Evolutionary conservation across 2,797 vertebrate genomes (phyloP).

Genomic region (Leuciscus waleckii): DNA sequence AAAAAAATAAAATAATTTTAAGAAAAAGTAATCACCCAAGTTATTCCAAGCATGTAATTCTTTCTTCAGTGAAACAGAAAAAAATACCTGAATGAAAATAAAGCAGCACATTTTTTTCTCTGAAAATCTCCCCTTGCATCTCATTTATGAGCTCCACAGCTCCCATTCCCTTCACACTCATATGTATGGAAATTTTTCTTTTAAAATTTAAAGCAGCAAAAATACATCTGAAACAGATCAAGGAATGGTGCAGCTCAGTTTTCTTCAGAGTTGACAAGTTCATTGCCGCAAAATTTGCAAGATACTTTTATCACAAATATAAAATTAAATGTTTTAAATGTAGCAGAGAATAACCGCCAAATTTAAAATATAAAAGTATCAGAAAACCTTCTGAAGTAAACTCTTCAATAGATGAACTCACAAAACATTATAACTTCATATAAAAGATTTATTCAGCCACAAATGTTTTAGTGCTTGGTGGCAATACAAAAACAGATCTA

Average conservation of each 20-base stretch:
- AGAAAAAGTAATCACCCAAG: neutral
- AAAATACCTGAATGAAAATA: neutral
- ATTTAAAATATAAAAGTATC: neutral
- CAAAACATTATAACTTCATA: constrained; percentile 4
- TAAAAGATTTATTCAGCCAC: constrained; percentile 56
- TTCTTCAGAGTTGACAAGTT: neutral
- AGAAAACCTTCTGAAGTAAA: neutral
- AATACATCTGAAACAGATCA: constrained; percentile 28
- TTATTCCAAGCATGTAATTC: neutral
- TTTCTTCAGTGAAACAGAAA: neutral
- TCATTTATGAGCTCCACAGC: constrained; percentile 13
- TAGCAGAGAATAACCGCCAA: neutral
- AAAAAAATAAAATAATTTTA: neutral
- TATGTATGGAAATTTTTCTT: neutral
- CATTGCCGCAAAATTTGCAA: neutral
- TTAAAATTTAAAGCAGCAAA: constrained; percentile 16
- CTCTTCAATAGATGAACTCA: neutral
- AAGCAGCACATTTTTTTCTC: neutral
- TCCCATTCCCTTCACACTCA: neutral
- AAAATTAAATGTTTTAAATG: neutral
- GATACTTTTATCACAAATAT: neutral
- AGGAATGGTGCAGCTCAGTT: neutral
- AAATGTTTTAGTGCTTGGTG: constrained; percentile 33
- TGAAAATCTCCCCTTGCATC: neutral
- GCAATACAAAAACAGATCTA: constrained; percentile 56